Evolutionary conservation across 2,797 vertebrate species (phyloP), one percentile per base, ranked within the genome.

Genomic region (Neosilurus hyrtlii): DNA sequence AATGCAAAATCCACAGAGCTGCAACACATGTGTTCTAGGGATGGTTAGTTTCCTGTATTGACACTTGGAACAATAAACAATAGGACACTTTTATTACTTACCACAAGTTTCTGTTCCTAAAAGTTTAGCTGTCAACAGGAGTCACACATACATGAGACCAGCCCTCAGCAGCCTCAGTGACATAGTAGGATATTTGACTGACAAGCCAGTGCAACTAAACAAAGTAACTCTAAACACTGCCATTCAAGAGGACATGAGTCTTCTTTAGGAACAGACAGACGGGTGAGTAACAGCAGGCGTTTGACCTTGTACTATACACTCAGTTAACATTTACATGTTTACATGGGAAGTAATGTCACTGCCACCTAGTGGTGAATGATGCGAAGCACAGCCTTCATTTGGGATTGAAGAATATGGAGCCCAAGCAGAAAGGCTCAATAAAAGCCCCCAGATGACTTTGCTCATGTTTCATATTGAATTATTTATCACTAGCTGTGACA

Each of bases 291-390:
- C n/a, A 57, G 16, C 65, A 85, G 80, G 59, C 80, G 80, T 81
- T 54, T 79, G 43, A 72, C 62, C 43, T 85, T 63, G 26, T 61
- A 43, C 11, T 20, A 57, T 51, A 63, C 11, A 57, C 26, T 43
- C 6, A 18, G 18, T 20, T 54, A 16, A 26, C 62, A 20, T 79
- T 75, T 68, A 61, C 24, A 74, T 18, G 30, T 30, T 30, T 30
- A 30, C 30, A 51, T 11, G 51, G 30, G 63, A 26, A 56, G 51
- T 43, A 22, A n/a, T 82, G 14, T 35, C 43, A 65, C 73, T 66
- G 84, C 66, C 84, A 79, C 52, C 84, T 82, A 82, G 67, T 57
- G 84, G 80, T 79, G 12, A 22, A 77, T 65, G 74, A 15, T 14
- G n/a, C 7, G 9, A 63, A 37, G 10, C 9, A 11, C 59, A 26